These are phyloP conservation scores for Podarcis siculus DNA, from an alignment of 2,797 vertebrate genomes.

Conservation along the genomic window DNA sequence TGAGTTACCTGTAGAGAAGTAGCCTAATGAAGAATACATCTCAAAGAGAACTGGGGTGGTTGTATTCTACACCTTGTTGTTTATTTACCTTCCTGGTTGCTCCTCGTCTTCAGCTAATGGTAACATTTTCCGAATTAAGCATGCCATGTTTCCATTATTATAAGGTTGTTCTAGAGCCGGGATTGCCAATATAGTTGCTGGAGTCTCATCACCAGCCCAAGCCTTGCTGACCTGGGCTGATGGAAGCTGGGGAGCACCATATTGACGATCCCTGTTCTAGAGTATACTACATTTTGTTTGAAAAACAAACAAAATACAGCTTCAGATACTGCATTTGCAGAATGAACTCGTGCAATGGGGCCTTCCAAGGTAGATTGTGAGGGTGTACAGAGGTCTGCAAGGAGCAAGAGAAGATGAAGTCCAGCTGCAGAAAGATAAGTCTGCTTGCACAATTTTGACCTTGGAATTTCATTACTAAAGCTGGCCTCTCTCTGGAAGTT, in stretches of 20 bases:
- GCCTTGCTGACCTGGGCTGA: too few species aligned
- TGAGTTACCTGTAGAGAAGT: not conserved
- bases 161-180: not conserved
- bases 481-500: not conserved
- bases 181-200: too few species aligned
- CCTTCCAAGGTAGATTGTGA: too few species aligned
- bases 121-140: not conserved
- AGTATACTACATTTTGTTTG: not conserved
- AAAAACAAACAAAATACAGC: not conserved
- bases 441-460: too few species aligned
- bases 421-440: too few species aligned
- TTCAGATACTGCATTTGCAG: too few species aligned
- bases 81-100: not conserved
- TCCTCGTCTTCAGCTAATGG: not conserved
- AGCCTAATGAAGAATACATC: not conserved
- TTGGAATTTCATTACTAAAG: not conserved
- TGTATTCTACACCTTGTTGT: not conserved
- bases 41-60: not conserved
- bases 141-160: not conserved
- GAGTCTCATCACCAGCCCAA: too few species aligned
- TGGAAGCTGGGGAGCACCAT: too few species aligned
- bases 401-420: too few species aligned
- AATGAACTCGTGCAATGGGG: too few species aligned
- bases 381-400: too few species aligned
- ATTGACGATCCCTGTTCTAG: too few species aligned